phyloP scores from a whole-genome alignment of 2,113 vertebrate genomes.

The Saimiri boliviensis region DNA sequence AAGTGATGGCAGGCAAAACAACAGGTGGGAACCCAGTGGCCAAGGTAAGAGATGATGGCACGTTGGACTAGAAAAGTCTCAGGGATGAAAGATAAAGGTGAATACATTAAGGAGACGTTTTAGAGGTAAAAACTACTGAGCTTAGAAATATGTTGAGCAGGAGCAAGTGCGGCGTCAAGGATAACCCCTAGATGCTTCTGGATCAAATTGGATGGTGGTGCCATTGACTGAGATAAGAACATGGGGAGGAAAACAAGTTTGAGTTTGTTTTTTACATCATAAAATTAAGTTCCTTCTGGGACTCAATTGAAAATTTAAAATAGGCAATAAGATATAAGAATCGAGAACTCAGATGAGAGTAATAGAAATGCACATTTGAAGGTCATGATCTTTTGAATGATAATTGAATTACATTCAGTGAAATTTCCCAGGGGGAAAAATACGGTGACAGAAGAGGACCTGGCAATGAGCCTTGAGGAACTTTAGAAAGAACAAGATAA shows the following conservation, averaged over 20 bases:
- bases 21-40: background rate
- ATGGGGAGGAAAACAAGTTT: background rate
- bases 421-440: background rate
- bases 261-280: background rate
- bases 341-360: background rate
- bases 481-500: background rate
- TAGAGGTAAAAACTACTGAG: background rate
- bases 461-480: background rate
- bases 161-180: background rate
- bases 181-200: background rate
- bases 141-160: background rate
- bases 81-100: background rate
- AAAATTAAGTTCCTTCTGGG: background rate
- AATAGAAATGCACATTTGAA: background rate
- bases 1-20: background rate
- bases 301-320: background rate
- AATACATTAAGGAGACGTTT: background rate
- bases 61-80: background rate
- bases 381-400: background rate
- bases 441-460: background rate
- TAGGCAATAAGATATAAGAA: background rate
- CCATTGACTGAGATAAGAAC: background rate
- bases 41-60: background rate
- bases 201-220: rapidly evolving
- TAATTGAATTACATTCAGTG: background rate